phyloP scores from a whole-genome alignment of 2,113 vertebrate species.

The Ailurus styani region DNA sequence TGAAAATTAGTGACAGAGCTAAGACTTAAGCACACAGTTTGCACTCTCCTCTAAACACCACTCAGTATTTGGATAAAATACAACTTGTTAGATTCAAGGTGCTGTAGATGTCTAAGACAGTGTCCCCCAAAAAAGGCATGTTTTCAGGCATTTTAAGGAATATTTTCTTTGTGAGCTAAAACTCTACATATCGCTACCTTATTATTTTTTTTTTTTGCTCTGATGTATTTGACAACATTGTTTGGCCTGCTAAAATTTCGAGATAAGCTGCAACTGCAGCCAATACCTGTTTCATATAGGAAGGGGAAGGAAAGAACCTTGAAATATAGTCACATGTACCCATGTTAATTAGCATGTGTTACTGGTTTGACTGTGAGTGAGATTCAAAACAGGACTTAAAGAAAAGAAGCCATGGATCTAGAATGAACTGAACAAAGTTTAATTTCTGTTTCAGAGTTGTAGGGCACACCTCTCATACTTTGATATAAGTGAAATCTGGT shows the following conservation, averaged over 20 bases:
- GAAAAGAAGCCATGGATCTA: not conserved
- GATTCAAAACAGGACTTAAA: constrained; percentile 9
- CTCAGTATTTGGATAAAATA: not conserved
- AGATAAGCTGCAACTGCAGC: not conserved
- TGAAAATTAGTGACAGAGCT: not conserved
- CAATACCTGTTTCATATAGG: not conserved
- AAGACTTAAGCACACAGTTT: not conserved
- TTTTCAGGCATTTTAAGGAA: not conserved
- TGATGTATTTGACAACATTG: not conserved
- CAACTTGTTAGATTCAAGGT: not conserved
- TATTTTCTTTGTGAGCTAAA: not conserved
- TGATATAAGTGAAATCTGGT: not conserved
- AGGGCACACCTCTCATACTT: not conserved
- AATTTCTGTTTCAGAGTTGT: not conserved
- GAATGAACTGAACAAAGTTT: not conserved
- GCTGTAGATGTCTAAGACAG: not conserved
- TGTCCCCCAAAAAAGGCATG: not conserved
- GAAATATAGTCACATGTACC: not conserved
- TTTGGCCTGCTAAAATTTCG: not conserved
- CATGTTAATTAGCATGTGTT: not conserved
- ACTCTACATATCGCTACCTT: not conserved
- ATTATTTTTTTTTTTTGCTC: not conserved
- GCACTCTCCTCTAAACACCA: not conserved
- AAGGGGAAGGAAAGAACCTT: not conserved
- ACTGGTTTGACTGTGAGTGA: not conserved